These are phyloP conservation scores for Leuctra nigra DNA, from an alignment of 2,888 invertebrate species.

Conservation along the genomic window DNA sequence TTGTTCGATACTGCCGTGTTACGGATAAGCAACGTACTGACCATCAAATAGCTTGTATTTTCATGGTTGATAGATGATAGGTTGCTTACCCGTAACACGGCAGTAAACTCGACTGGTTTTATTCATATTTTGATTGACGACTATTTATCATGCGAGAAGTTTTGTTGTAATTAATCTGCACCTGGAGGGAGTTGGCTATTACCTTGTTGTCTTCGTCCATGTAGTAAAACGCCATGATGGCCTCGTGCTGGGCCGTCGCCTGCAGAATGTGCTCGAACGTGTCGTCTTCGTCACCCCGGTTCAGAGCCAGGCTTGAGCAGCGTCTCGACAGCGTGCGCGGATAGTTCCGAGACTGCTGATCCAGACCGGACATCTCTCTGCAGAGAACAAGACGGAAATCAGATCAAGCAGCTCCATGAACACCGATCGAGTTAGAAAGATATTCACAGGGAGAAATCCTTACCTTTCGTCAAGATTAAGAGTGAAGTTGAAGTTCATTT, in stretches of 20 bases:
- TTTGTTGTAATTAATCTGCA: too few relatives aligned
- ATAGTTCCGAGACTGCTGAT: not conserved
- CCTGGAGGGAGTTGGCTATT: too few relatives aligned
- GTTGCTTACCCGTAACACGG: too few relatives aligned
- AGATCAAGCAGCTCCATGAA: not conserved
- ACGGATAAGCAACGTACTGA: too few relatives aligned
- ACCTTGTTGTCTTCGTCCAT: slow-evolving; percentile 80
- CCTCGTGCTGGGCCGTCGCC: slow-evolving; percentile 80
- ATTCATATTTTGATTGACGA: too few relatives aligned
- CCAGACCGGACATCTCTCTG: slow-evolving; percentile 10
- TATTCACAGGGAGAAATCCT: too few relatives aligned
- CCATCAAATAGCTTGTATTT: too few relatives aligned
- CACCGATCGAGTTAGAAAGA: too few relatives aligned
- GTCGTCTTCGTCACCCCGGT: slow-evolving; percentile 38
- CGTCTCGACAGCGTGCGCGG: slow-evolving; percentile 6
- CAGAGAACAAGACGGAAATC: not conserved
- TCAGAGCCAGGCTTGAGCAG: slow-evolving; percentile 4
- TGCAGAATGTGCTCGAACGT: slow-evolving; percentile 50
- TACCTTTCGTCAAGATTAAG: slow-evolving; percentile 52
- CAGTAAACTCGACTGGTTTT: too few relatives aligned
- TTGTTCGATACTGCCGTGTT: too few relatives aligned
- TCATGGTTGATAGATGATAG: too few relatives aligned
- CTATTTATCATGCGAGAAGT: too few relatives aligned
- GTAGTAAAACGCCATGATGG: slow-evolving; percentile 87
- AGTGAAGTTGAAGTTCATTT: slow-evolving; percentile 55